A percentile compares a stretch with the other conserved stretches of the same genome.
Conservation (phyloP, 2,888 invertebrate species). For the Rotaria socialis region DNA sequence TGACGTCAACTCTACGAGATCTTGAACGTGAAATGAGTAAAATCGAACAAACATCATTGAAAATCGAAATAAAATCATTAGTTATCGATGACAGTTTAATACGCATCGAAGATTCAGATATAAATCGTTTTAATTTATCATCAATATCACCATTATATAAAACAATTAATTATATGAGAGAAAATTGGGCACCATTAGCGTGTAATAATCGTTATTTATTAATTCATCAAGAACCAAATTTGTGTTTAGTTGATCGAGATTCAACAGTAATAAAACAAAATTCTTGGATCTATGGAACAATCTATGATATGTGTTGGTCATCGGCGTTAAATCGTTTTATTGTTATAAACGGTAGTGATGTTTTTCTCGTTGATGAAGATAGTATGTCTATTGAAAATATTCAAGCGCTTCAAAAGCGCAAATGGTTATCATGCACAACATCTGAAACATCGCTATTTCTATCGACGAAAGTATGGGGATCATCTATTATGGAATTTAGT, state of each 20-base stretch:
- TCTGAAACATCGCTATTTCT: neutral
- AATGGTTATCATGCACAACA: neutral
- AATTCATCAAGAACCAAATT: slow-evolving; percentile 24
- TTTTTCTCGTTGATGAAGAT: slow-evolving; percentile 23
- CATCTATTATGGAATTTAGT: slow-evolving; percentile 17
- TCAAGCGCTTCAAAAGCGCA: neutral
- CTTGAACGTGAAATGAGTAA: slow-evolving; percentile 3
- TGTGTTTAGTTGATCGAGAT: slow-evolving; percentile 9
- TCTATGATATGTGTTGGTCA: slow-evolving; percentile 30
- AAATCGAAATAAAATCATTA: neutral
- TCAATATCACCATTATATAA: neutral
- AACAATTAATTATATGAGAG: neutral
- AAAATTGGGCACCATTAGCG: slow-evolving; percentile 5
- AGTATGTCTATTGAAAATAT: neutral
- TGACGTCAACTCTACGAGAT: neutral
- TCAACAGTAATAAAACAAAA: neutral
- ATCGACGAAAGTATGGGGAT: slow-evolving; percentile 15
- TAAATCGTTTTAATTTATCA: neutral
- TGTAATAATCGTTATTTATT: slow-evolving; percentile 3
- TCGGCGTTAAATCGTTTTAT: slow-evolving; percentile 9
- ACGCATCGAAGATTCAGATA: neutral
- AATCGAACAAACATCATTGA: neutral
- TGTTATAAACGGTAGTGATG: neutral
- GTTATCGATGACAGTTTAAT: neutral
- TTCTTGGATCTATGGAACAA: neutral